phyloP scores from a whole-genome alignment of 2,113 vertebrate species.

The Tenrec ecaudatus region DNA sequence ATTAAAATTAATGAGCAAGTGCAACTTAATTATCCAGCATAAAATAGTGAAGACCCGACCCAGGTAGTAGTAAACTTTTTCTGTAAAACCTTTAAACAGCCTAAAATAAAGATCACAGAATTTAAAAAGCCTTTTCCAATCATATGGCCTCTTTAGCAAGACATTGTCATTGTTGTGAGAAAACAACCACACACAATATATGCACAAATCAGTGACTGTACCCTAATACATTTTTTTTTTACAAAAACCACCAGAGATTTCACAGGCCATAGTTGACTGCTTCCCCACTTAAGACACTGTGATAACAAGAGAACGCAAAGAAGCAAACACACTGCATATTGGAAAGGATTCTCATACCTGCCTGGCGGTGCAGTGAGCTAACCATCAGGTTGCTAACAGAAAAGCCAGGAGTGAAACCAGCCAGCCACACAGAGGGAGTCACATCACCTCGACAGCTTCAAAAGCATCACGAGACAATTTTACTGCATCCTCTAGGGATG shows the following conservation, averaged over 20 bases:
- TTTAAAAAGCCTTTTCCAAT: no score
- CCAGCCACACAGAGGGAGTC: no score
- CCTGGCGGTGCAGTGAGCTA: no score
- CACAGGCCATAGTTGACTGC: not conserved
- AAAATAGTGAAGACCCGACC: slow-evolving; percentile 22
- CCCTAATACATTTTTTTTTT: slow-evolving; percentile 33
- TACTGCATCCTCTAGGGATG: no score
- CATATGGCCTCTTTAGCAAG: no score
- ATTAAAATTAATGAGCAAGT: slow-evolving; percentile 4
- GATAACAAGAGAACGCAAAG: not conserved
- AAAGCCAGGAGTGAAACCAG: no score
- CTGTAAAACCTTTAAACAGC: not conserved
- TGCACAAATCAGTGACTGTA: not conserved
- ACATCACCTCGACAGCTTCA: no score
- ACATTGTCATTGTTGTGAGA: not conserved
- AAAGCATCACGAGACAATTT: no score
- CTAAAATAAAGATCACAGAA: no score
- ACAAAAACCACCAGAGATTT: not conserved
- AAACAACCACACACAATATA: not conserved
- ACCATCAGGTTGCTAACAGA: no score
- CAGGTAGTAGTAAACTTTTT: slow-evolving; percentile 11
- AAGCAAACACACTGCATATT: not conserved
- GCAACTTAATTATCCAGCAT: not conserved
- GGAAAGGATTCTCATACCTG: not conserved
- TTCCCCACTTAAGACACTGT: not conserved